A percentile compares a stretch with the other conserved stretches of the same genome.
These are phyloP conservation scores for Apotomis turbidana DNA, from an alignment of 2,888 invertebrate genomes.

Conservation along the genomic window DNA sequence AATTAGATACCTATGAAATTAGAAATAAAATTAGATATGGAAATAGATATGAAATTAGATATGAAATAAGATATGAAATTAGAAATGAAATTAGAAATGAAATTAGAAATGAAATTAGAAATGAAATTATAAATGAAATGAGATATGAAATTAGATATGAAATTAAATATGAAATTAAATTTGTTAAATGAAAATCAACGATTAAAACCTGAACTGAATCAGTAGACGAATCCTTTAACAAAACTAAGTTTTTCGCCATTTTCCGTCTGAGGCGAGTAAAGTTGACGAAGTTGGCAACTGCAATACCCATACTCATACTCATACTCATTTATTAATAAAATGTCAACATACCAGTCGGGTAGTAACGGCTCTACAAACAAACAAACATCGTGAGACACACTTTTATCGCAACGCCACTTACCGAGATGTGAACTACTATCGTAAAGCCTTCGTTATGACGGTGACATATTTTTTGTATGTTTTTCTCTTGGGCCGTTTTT, in stretches of 20 bases:
- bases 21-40: no score
- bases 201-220: neutral
- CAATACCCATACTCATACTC: no score
- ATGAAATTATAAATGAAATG: no score
- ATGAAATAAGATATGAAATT: no score
- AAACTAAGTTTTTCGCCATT: constrained; percentile 13
- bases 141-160: no score
- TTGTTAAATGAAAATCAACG: neutral
- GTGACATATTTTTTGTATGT: constrained; percentile 5
- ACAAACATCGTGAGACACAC: constrained; percentile 21
- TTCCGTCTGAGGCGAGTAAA: constrained; percentile 12
- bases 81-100: no score
- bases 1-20: no score
- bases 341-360: constrained; percentile 7
- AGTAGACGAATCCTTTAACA: neutral
- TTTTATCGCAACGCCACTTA: constrained; percentile 17
- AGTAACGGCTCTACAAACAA: constrained; percentile 19
- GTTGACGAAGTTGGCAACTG: constrained; percentile 23
- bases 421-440: constrained; percentile 2
- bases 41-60: no score
- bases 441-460: constrained; percentile 29
- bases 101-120: no score
- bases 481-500: neutral
- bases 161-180: no score
- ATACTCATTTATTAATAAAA: no score